A percentile compares a stretch with the other conserved stretches of the same genome.
phyloP scores from a whole-genome alignment of 2,888 invertebrate species.

The Caenorhabditis afra region DNA sequence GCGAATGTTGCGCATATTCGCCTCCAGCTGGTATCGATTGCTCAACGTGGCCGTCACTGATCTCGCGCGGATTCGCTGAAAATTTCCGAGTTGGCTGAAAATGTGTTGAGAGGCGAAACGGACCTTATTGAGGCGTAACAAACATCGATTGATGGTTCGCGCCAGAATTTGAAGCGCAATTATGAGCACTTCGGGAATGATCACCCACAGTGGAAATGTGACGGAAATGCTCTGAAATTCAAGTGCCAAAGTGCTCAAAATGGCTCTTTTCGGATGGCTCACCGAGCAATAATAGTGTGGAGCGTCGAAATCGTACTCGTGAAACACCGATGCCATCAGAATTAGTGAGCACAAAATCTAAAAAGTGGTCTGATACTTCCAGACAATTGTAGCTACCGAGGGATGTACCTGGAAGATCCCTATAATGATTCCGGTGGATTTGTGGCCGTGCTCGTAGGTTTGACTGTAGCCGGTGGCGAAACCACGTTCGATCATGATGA shows the following conservation, averaged over 20 bases:
- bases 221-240: constrained; percentile 52
- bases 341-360: constrained; percentile 41
- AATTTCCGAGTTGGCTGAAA: too few species aligned
- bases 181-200: constrained; percentile 47
- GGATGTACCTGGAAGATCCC: constrained; percentile 20
- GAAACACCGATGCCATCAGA: constrained; percentile 46
- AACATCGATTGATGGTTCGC: constrained; percentile 24
- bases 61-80: constrained; percentile 33
- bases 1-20: constrained; percentile 52
- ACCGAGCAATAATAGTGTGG: constrained; percentile 58
- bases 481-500: constrained; percentile 44
- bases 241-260: neutral
- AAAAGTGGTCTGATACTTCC: neutral
- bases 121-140: constrained; percentile 41
- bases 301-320: constrained; percentile 52
- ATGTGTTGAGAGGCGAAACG: too few species aligned
- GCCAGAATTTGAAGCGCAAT: constrained; percentile 45
- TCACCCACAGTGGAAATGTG: constrained; percentile 43
- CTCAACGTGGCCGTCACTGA: constrained; percentile 29
- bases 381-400: neutral
- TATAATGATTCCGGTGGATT: constrained; percentile 10
- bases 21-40: constrained; percentile 49
- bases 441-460: constrained; percentile 42
- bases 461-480: constrained; percentile 44
- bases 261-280: neutral